Evolutionary conservation across 1,140 invertebrate species (phyloP).

Genomic region (Pinna nobilis): DNA sequence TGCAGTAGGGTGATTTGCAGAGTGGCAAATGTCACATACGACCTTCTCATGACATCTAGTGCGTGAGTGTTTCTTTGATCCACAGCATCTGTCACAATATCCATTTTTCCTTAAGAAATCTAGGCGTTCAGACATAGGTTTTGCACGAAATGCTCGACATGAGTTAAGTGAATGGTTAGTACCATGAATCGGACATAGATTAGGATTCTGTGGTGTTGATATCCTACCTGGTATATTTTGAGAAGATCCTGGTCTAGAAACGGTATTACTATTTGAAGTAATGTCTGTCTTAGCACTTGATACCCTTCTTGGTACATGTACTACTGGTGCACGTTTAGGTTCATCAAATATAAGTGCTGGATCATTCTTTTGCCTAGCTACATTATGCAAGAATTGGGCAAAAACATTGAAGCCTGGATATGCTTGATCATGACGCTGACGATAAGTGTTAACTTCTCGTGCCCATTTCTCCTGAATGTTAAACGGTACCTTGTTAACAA

Average conservation of each 20-base stretch:
- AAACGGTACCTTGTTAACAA: slow-evolving; percentile 40
- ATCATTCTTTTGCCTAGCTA: slow-evolving; percentile 37
- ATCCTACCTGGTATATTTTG: neutral
- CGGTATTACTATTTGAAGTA: neutral
- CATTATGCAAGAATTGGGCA: slow-evolving; percentile 36
- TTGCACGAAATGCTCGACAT: neutral
- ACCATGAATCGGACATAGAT: neutral
- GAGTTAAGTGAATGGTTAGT: slow-evolving; percentile 7
- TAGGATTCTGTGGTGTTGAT: neutral
- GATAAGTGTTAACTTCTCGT: slow-evolving; percentile 34
- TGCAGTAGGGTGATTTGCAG: neutral
- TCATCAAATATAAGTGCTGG: slow-evolving; percentile 31
- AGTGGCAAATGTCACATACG: neutral
- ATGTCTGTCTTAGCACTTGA: too few species aligned
- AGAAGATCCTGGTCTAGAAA: neutral
- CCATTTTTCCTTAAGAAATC: slow-evolving; percentile 9
- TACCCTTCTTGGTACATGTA: neutral
- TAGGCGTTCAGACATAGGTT: neutral
- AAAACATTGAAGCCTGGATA: slow-evolving; percentile 48
- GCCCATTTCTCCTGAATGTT: slow-evolving; percentile 53
- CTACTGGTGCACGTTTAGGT: neutral
- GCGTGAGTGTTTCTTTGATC: neutral
- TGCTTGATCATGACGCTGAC: slow-evolving; percentile 4
- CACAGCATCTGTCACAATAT: slow-evolving; percentile 21
- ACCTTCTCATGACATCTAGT: neutral